Evolutionary conservation across 2,113 vertebrate species (phyloP), one percentile per base, ranked within the genome.

Genomic region (Chionodraco myersi): DNA sequence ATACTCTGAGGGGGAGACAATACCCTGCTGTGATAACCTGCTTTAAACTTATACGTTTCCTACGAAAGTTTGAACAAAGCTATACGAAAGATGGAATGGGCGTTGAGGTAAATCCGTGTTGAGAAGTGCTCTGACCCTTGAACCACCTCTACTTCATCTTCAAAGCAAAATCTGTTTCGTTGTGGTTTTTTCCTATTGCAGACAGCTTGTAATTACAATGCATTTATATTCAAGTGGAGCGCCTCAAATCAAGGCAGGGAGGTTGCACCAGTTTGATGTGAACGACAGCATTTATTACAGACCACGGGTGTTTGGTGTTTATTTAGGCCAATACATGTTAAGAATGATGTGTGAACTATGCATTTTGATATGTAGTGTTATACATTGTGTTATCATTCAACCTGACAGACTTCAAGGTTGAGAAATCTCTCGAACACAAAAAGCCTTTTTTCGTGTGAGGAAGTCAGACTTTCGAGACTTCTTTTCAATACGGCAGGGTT

Each of bases 1-100:
- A 26, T 60, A 72, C 81, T 83, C 36, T 63, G 2, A 10, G 52
- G 5, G 52, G 53, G 34, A 57, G 34, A 83, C 70, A 83, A 81
- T 0, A 59, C 67, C 69, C 59, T 58, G 68, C 26, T 26, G 75
- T 75, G 36, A 63, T 69, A 61, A 82, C 54, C 53, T 10, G 16
- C 34, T 62, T 57, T 70, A 69, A 77, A 57, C 60, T 83, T 16
- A 30, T 18, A 30, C 3, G 2, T 63, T 63, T 49, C 47, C 12
- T 2, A 9, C 49, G 58, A 68, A 76, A 45, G 18, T 69, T 66
- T 58, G 30, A 11, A 14, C 48, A n/a, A 47, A 48, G 41, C 66
- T 63, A 2, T 48, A 34, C 49, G 14, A 57, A 48, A 66, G 4
- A 67, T 26, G 53, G 57, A 60, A 36, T 49, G 9, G 59, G 14